These are phyloP conservation scores for Columba livia DNA, from an alignment of 2,113 vertebrate genomes.

Conservation along the genomic window DNA sequence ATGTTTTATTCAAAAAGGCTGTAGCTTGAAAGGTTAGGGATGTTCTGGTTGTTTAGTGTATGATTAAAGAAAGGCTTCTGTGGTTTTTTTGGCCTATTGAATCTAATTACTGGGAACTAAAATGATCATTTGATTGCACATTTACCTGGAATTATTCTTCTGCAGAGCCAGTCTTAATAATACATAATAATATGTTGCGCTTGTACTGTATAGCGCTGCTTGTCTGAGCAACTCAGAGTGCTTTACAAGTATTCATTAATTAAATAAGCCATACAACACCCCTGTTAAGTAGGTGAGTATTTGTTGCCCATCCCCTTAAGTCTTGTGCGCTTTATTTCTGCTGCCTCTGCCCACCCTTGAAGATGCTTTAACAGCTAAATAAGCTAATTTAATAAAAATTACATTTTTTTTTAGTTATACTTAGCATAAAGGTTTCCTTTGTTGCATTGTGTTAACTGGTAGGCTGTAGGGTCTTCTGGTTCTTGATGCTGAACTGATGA, in stretches of 20 bases:
- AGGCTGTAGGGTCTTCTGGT: neutral
- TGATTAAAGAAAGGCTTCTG: conserved; percentile 65
- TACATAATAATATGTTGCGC: conserved; percentile 71
- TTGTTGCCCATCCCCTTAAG: conserved; percentile 55
- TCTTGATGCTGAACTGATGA: rapidly evolving
- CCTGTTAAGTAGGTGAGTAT: conserved; percentile 59
- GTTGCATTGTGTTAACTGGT: neutral
- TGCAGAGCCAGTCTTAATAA: conserved; percentile 73
- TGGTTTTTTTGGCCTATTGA: conserved; percentile 59
- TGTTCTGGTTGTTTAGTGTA: conserved; percentile 70
- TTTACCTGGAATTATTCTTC: conserved; percentile 73
- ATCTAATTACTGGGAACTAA: conserved; percentile 69
- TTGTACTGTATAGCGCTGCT: conserved; percentile 63
- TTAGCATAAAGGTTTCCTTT: neutral
- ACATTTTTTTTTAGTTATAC: neutral
- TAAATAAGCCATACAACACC: conserved; percentile 61
- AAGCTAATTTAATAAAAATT: conserved; percentile 42
- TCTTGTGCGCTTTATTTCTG: conserved; percentile 33
- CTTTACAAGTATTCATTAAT: conserved; percentile 59
- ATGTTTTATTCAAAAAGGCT: conserved; percentile 74
- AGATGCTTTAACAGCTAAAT: conserved; percentile 38
- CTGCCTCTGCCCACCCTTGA: conserved; percentile 39
- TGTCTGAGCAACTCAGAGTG: conserved; percentile 66
- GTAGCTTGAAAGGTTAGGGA: conserved; percentile 72
- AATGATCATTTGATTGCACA: conserved; percentile 74